These are phyloP conservation scores for Protodeltote pygarga DNA, from an alignment of 2,888 invertebrate species.

Conservation along the genomic window DNA sequence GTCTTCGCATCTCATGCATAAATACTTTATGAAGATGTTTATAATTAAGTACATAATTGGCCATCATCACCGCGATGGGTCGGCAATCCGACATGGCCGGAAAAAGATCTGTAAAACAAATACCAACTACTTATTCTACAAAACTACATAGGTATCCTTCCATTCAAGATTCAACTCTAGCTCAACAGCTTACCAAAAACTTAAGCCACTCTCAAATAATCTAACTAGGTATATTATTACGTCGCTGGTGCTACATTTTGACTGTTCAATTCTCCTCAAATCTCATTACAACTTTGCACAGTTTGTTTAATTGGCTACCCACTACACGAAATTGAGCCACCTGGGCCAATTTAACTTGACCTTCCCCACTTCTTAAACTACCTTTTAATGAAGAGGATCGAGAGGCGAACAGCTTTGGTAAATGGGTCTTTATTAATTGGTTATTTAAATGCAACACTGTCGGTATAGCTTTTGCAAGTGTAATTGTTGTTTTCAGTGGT, in stretches of 20 bases:
- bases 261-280: conserved; percentile 61
- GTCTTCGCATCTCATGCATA: too few species aligned
- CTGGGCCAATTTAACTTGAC: conserved; percentile 48
- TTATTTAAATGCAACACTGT: conserved; percentile 57
- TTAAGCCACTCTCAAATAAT: conserved; percentile 38
- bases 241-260: conserved; percentile 49
- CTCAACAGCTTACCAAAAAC: conserved; percentile 25
- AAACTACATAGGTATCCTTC: conserved; percentile 7
- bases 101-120: conserved; percentile 2
- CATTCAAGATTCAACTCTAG: conserved; percentile 11
- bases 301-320: conserved; percentile 66
- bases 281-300: conserved; percentile 64
- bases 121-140: conserved; percentile 13
- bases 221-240: conserved; percentile 52
- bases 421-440: conserved; percentile 47
- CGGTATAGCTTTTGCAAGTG: conserved; percentile 46
- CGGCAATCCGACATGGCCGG: not conserved
- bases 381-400: conserved; percentile 10
- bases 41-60: too few species aligned
- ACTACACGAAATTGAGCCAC: conserved; percentile 49
- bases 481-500: conserved; percentile 56
- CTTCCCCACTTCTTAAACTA: conserved; percentile 16
- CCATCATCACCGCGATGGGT: too few species aligned
- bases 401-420: conserved; percentile 14
- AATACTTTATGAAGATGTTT: too few species aligned